Evolutionary conservation across 2,113 vertebrate genomes (phyloP), one percentile per base, ranked within the genome.

Genomic region (Origma solitaria): DNA sequence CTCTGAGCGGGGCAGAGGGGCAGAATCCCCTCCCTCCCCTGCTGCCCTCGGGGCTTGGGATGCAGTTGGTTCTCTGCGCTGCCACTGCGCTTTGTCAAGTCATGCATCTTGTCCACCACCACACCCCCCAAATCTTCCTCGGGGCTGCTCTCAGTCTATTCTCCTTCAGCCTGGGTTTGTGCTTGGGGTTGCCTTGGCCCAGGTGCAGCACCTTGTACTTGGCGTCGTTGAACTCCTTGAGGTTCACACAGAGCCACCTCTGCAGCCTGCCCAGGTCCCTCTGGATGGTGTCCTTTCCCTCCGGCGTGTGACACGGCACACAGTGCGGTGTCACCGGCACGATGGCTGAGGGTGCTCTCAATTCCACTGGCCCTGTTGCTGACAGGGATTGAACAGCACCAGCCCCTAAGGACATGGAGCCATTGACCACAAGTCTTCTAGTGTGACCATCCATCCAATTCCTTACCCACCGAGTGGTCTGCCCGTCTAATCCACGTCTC

Each of bases 401-500:
- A 49, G n/a, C 28, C 53, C 35, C 42, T 33, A 18, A 18, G 53
- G 18, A 4, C 2, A 1, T 11, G 5, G 22, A 51, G 31, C 38
- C 13, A 8, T 25, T 35, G 33, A 65, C 27, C 5, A 1, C 37
- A 44, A 2, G 10, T 18, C 25, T 24, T 11, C 11, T 18, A 6
- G 50, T 31, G 40, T 35, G 38, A 23, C 40, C 4, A 2, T 54
- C 14, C 57, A 62, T 22, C 33, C 17, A 27, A 0, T 27, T 53
- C 57, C 38, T 64, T 22, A 4, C 15, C 40, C 22, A 4, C 22
- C 1, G 1, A 25, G 17, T 3, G 1, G 6, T 82, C 16, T 1
- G 4, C 5, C 49, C 47, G 25, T 47, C n/a, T 30, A 38, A 62
- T 35, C 49, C 11, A 1, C 9, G 13, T 61, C 28, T 40, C 38